A percentile compares a stretch with the other conserved stretches of the same genome.
Conservation (phyloP, 2,888 invertebrate species). For the Phortica okadai region DNA sequence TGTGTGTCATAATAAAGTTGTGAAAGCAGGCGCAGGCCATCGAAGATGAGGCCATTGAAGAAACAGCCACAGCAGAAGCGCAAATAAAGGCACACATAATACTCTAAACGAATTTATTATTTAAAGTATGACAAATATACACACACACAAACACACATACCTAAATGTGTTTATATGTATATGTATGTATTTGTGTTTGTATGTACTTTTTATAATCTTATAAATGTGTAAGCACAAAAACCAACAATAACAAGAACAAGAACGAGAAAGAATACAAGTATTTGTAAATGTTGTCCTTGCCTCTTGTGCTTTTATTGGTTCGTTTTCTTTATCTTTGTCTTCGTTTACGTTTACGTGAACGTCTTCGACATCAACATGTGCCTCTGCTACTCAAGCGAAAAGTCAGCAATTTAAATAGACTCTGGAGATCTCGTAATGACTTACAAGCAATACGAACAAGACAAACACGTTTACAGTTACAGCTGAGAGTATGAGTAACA, state of each 20-base stretch:
- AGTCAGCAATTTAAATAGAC: conserved; percentile 43
- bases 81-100: conserved; percentile 8
- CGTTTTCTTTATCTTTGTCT: background rate
- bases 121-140: conserved; percentile 12
- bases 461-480: conserved; percentile 3
- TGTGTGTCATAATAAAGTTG: conserved; percentile 19
- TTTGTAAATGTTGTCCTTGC: too few relatives aligned
- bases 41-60: background rate
- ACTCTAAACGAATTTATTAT: conserved; percentile 27
- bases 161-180: background rate
- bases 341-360: background rate
- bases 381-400: conserved; percentile 35
- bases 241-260: background rate
- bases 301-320: background rate
- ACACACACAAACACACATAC: background rate
- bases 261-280: background rate
- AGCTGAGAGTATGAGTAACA: background rate
- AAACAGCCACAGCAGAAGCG: background rate
- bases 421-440: conserved; percentile 40
- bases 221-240: conserved; percentile 8
- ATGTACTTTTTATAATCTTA: background rate
- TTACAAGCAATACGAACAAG: conserved; percentile 20
- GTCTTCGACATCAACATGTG: conserved; percentile 1
- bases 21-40: background rate
- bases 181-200: background rate